These are phyloP conservation scores for Synergus japonicus DNA, from an alignment of 2,888 invertebrate genomes.

Conservation along the genomic window DNA sequence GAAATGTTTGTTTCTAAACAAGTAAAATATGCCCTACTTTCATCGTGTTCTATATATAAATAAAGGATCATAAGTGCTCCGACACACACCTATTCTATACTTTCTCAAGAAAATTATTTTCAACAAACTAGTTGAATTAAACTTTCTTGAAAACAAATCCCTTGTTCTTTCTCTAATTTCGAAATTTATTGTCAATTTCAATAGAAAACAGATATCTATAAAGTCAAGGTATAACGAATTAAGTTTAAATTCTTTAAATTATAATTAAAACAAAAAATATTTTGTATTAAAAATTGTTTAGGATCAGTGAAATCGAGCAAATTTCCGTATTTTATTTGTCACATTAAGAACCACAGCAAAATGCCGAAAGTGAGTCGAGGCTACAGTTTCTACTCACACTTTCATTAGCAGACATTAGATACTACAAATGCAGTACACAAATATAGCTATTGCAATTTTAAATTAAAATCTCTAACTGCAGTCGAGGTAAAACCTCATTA, in stretches of 20 bases:
- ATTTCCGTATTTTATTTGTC: neutral
- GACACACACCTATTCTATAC: neutral
- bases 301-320: neutral
- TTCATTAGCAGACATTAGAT: slow-evolving; percentile 54
- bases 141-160: slow-evolving; percentile 1
- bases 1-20: neutral
- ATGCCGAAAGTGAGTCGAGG: slow-evolving; percentile 68
- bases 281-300: neutral
- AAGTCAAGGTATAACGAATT: neutral
- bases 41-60: slow-evolving; percentile 1
- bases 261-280: too few relatives aligned
- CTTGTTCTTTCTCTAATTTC: neutral
- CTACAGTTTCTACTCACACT: slow-evolving; percentile 62
- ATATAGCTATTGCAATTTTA: slow-evolving; percentile 1
- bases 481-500: neutral
- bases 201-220: neutral
- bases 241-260: too few relatives aligned
- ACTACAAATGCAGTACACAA: neutral
- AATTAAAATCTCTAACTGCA: neutral
- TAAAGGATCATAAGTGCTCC: neutral
- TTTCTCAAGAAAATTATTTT: slow-evolving; percentile 11
- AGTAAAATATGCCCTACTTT: neutral
- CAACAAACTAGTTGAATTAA: neutral
- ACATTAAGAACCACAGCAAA: slow-evolving; percentile 34
- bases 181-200: neutral